phyloP scores from a whole-genome alignment of 30 jellyfish, hydroid and myxozoan species.

The Sanderia malayensis region DNA sequence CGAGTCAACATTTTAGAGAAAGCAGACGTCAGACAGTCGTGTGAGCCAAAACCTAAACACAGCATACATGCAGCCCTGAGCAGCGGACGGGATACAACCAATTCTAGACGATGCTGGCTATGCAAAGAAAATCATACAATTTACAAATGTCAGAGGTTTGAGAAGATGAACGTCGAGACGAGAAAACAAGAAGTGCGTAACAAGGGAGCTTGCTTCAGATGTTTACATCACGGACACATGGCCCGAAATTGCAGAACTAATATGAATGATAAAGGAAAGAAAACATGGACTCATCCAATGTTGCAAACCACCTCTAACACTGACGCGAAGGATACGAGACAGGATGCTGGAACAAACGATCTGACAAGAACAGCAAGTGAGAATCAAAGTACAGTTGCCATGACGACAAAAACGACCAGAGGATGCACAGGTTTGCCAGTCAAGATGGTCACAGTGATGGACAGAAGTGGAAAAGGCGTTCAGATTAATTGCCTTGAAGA shows the following conservation, averaged over 20 bases:
- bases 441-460: conserved; percentile 37
- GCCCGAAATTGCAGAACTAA: conserved; percentile 25
- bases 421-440: conserved; percentile 26
- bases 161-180: conserved; percentile 24
- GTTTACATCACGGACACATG: conserved; percentile 25
- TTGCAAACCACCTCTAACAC: neutral
- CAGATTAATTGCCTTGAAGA: conserved; percentile 28
- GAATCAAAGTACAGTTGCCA: conserved; percentile 26
- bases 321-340: conserved; percentile 6
- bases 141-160: conserved; percentile 22
- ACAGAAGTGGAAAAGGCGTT: conserved; percentile 14
- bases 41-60: conserved; percentile 23
- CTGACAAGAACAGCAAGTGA: conserved; percentile 4
- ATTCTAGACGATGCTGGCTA: conserved; percentile 18
- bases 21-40: conserved; percentile 27
- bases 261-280: conserved; percentile 19
- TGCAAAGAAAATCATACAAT: conserved; percentile 37
- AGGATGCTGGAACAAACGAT: conserved; percentile 7
- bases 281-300: conserved; percentile 26
- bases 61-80: conserved; percentile 19
- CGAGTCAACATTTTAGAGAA: conserved; percentile 35
- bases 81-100: conserved; percentile 12
- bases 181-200: conserved; percentile 26
- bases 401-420: conserved; percentile 16
- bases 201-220: conserved; percentile 29